These are phyloP conservation scores for Aplysia californica DNA, from an alignment of 1,140 invertebrate species.

Conservation along the genomic window DNA sequence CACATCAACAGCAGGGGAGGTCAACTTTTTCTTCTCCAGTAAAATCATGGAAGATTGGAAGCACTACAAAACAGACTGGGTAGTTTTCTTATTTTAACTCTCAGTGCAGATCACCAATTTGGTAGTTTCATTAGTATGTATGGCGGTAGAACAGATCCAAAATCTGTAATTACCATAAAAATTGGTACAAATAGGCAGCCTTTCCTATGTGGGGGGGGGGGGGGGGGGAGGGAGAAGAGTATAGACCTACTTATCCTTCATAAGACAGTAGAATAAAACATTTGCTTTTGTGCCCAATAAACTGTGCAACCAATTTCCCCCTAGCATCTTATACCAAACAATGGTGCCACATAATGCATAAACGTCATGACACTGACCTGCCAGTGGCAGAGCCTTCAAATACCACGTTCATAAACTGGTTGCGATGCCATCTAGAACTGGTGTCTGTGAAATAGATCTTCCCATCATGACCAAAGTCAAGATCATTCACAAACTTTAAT, in stretches of 20 bases:
- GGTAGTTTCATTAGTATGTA: background rate
- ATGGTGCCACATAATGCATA: too few relatives aligned
- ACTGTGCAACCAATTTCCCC: background rate
- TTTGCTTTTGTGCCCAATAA: background rate
- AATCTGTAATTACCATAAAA: too few relatives aligned
- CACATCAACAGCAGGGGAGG: background rate
- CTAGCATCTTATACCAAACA: too few relatives aligned
- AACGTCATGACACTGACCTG: conserved; percentile 72
- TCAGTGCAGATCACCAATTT: too few relatives aligned
- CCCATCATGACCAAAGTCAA: conserved; percentile 79
- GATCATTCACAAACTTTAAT: conserved; percentile 63
- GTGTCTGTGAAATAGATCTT: conserved; percentile 86
- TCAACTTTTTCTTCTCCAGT: too few relatives aligned
- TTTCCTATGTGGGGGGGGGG: too few relatives aligned
- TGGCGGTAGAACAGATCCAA: too few relatives aligned
- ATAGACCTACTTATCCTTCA: background rate
- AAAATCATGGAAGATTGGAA: too few relatives aligned
- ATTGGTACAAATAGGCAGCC: too few relatives aligned
- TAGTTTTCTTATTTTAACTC: too few relatives aligned
- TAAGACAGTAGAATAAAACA: background rate
- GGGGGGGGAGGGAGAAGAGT: too few relatives aligned
- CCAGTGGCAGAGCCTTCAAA: conserved; percentile 76
- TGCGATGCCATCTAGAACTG: conserved; percentile 73
- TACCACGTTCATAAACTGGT: conserved; percentile 73
- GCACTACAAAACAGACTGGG: too few relatives aligned